Base-by-base conservation (phyloP, 1,140 invertebrate species). In the Apis cerana region DNA sequence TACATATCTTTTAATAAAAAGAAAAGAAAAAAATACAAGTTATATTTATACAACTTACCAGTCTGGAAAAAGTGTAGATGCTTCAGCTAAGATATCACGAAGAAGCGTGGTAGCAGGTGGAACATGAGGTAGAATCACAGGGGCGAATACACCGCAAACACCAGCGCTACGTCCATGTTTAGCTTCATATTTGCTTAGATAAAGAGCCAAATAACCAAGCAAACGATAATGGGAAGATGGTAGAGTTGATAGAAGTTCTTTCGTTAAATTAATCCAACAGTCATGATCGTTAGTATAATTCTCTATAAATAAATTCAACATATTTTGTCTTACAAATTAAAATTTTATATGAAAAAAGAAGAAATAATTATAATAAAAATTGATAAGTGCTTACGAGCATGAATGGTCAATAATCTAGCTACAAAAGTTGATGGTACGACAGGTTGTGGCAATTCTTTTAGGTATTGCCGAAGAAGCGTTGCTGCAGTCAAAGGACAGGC, bases 381-480 rank as follows among this genome's bases (percentile, higher is more conserved):
- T 68, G 9, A 19, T 5, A 1, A 19, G 21, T 50, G 52, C 93
- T 93, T 23, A 94, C 94, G 90, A 50, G 90, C 78, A 79, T 94
- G 93, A 81, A 92, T 68, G 54, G 92, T 89, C 52, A 94, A 84
- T 0, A 95, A 90, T 87, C 93, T 93, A 21, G 88, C 89, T 74
- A 94, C 91, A 59, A 93, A 87, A 33, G 90, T 85, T 5, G 93
- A 90, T 27, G 92, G 89, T 33, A 95, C 92, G 33, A 95, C 88
- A 70, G 95, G 94, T 85, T 94, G 92, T 19, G 95, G 95, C 67
- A 95, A 85, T 85, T 95, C 94, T 80, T 94, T 93, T 27, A 95
- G 89, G 90, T 94, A 95, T 52, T 95, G 92, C 33, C 93, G 92
- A 52, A 95, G 92, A 65, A 95, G 90, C 11, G 94, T 93, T 10